A percentile compares a stretch with the other conserved stretches of the same genome.
Evolutionary conservation across 2,797 vertebrate genomes (phyloP).

Genomic region (Iguana delicatissima): DNA sequence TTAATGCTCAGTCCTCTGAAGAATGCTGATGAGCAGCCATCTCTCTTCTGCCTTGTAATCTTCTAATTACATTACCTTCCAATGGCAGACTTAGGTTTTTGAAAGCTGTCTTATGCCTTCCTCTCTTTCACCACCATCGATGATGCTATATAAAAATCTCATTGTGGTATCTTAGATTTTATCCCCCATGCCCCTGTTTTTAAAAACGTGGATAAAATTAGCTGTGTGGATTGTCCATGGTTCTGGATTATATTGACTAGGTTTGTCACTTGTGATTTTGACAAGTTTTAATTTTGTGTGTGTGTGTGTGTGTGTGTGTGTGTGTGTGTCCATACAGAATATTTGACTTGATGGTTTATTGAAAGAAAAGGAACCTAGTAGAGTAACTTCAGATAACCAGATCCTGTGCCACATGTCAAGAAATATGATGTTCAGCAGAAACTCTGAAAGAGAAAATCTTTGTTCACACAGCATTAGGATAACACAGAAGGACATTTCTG

Average conservation of each 20-base stretch:
- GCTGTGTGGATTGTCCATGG: constrained; percentile 11
- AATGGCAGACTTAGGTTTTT: background rate
- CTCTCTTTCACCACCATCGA: background rate
- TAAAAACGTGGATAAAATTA: background rate
- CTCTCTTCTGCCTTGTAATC: constrained; percentile 25
- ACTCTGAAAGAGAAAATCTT: background rate
- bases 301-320: too few species aligned
- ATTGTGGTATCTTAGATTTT: background rate
- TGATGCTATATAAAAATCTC: background rate
- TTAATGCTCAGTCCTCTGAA: constrained; percentile 19
- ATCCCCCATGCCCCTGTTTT: background rate
- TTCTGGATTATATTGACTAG: background rate
- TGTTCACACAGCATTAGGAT: background rate
- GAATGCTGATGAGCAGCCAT: constrained; percentile 19
- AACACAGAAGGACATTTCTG: background rate
- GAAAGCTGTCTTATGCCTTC: background rate
- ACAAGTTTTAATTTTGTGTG: background rate
- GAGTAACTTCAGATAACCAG: background rate
- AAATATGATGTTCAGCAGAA: background rate
- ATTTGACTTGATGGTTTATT: background rate
- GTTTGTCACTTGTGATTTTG: too few species aligned
- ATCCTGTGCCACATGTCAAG: background rate
- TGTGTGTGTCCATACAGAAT: background rate
- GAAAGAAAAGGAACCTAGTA: background rate
- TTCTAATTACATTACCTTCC: constrained; percentile 18